A percentile compares a stretch with the other conserved stretches of the same genome.
These are phyloP conservation scores for Mythimna impura DNA, from an alignment of 2,888 invertebrate genomes.

Conservation along the genomic window DNA sequence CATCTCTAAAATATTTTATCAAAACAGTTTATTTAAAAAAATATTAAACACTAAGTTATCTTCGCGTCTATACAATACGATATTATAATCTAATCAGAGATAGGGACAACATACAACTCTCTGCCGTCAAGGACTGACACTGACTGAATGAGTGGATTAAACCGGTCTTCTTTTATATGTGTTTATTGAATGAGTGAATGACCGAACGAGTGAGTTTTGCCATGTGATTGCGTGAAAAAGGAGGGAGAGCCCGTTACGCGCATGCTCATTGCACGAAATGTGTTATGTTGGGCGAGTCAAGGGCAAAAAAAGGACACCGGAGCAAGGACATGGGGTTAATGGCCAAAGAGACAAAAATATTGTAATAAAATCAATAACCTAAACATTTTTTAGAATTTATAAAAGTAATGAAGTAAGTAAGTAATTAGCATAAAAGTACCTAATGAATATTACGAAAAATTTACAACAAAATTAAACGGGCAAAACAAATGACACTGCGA, in stretches of 20 bases:
- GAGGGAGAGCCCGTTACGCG: conserved; percentile 43
- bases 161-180: conserved; percentile 41
- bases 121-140: conserved; percentile 43
- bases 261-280: conserved; percentile 35
- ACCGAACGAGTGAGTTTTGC: conserved; percentile 35
- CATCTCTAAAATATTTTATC: conserved; percentile 46
- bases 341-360: not conserved
- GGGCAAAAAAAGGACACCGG: conserved; percentile 37
- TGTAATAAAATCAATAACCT: not conserved
- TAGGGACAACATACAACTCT: conserved; percentile 7
- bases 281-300: conserved; percentile 24
- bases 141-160: conserved; percentile 54
- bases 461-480: not conserved
- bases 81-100: conserved; percentile 1
- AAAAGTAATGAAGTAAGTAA: no score
- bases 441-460: not conserved
- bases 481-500: not conserved
- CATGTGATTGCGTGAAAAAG: conserved; percentile 40
- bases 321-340: conserved; percentile 22
- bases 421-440: no score
- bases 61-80: conserved; percentile 39
- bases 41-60: conserved; percentile 16
- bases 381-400: not conserved
- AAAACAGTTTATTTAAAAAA: conserved; percentile 8
- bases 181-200: conserved; percentile 38